Percentiles rank a stretch among this genome's conserved stretches.
Conservation (phyloP, 2,113 vertebrate species). For the Talpa occidentalis region DNA sequence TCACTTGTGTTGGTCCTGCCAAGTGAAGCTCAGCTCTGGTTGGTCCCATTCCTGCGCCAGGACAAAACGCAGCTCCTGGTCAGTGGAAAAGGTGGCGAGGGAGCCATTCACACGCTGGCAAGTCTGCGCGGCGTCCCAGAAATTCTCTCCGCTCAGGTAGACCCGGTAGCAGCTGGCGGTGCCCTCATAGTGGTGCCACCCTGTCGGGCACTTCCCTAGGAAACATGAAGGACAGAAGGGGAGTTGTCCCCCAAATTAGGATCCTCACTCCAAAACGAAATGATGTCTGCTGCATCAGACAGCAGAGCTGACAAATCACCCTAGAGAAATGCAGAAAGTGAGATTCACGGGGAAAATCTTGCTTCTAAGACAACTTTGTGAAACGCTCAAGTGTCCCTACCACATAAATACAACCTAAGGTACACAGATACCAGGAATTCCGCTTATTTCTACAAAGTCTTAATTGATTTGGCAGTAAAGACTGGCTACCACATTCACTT, state of each 20-base stretch:
- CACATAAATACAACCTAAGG: neutral
- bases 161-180: constrained; percentile 98
- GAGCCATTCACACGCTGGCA: constrained; percentile 97
- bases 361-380: neutral
- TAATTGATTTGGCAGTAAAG: neutral
- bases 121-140: constrained; percentile 97
- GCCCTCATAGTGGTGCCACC: constrained; percentile 99
- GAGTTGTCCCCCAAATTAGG: constrained; percentile 86
- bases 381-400: neutral
- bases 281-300: neutral
- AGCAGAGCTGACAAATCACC: neutral
- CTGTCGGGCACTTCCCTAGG: constrained; percentile 97
- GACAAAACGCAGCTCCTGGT: constrained; percentile 97
- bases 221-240: constrained; percentile 88
- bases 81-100: constrained; percentile 95
- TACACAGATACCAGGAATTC: neutral
- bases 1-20: constrained; percentile 95
- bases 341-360: neutral
- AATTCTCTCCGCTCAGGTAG: constrained; percentile 96
- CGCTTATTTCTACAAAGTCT: neutral
- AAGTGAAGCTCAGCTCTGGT: constrained; percentile 92
- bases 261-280: constrained; percentile 61
- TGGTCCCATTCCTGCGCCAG: constrained; percentile 97
- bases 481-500: neutral
- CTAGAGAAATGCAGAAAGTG: neutral